A percentile compares a stretch with the other conserved stretches of the same genome.
Conservation (phyloP, 2,797 vertebrate genomes). For the Myotis planiceps region DNA sequence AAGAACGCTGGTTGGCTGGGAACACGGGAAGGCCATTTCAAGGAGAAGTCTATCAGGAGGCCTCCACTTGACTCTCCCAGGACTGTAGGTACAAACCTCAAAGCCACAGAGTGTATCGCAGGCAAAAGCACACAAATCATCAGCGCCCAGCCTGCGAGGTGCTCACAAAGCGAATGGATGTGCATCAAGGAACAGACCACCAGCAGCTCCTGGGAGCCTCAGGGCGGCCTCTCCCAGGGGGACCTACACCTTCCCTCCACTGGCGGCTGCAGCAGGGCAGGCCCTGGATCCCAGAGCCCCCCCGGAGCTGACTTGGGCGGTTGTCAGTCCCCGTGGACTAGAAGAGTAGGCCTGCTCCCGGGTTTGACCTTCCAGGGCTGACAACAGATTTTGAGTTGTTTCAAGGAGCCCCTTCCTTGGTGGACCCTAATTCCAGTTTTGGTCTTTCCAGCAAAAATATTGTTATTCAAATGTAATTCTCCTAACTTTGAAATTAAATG, state of each 20-base stretch:
- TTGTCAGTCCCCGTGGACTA: too few relatives aligned
- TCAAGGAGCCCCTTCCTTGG: background rate
- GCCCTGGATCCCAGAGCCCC: background rate
- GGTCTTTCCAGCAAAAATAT: background rate
- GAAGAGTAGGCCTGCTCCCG: background rate
- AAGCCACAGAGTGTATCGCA: background rate
- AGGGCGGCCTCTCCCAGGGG: background rate
- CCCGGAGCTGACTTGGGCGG: background rate
- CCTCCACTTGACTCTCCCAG: background rate
- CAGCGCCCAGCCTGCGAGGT: background rate
- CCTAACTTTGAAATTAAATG: background rate
- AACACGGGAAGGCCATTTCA: conserved; percentile 43
- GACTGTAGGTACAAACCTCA: background rate
- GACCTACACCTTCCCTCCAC: background rate
- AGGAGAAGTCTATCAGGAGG: conserved; percentile 20
- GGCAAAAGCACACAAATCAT: background rate
- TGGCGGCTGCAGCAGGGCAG: background rate
- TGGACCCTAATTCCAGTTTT: background rate
- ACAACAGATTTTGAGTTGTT: background rate
- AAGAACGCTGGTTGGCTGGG: conserved; percentile 15
- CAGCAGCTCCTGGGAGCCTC: background rate
- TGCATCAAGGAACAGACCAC: background rate
- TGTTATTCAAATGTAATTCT: background rate
- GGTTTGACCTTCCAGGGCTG: background rate
- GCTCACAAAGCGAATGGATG: background rate